Evolutionary conservation across 2,888 invertebrate species (phyloP), one percentile per base, ranked within the genome.

Genomic region (Silvanus unidentatus): DNA sequence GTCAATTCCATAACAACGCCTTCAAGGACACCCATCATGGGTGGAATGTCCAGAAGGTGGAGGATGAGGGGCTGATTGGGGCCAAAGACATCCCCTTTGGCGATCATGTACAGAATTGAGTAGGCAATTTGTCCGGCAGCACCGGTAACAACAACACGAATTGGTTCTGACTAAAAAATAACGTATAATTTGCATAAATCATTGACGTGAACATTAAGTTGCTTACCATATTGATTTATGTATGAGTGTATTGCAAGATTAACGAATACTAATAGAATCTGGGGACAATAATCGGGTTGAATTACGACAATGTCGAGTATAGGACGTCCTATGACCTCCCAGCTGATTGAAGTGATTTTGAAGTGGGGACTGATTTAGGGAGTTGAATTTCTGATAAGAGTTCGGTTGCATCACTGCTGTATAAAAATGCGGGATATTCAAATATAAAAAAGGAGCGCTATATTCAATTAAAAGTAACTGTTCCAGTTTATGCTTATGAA

Each of bases 111-210:
- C 10, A 99, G 76, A 36, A 99, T 75, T 1, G 97, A 97, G 73
- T 99, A 99, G 48, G 95, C 97, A 59, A 99, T 99, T 75, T 99
- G 99, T 12, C 99, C 99, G 48, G 98, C 99, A 59, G 99, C 99
- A 49, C 99, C 99, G 43, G 98, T 99, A 22, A 99, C 89, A 48
- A 95, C 87, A 54, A 98, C 93, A 75, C 84, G 86, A 65, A 97
- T 86, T 66, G 95, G 89, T 73, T 86, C 83, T 63, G 80, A 75
- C 87, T 88, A 71, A 47, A 78, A 77, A 50, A 48, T 37, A 15
- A 13, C 8, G 16, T 15, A 35, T 6, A 28, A 28, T 28, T 12
- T 35, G 13, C 13, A 6, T 35, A 35, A 35, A 9, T 12, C 9
- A 35, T 12, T 9, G 6, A 35, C 35, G 11, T 35, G 13, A n/a